phyloP scores from a whole-genome alignment of 35 echinoderm and acorn worm genomes.

The Amphiura filiformis region DNA sequence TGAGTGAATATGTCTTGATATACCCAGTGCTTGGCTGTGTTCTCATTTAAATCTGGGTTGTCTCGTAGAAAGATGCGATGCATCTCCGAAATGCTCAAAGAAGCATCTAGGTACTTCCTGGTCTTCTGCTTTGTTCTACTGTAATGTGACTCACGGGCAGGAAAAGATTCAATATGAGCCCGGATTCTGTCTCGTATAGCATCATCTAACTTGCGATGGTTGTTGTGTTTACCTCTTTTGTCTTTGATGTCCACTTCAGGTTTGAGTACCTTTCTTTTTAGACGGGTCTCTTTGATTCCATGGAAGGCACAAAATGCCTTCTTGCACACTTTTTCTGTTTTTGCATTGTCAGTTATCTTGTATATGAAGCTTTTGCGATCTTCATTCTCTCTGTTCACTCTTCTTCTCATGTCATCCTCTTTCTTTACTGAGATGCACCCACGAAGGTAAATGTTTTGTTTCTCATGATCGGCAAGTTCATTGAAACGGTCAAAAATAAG shows the following conservation, averaged over 20 bases:
- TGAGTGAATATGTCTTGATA: conserved; percentile 24
- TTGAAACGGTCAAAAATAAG: not conserved
- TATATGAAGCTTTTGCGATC: not conserved
- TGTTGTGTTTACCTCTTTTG: not conserved
- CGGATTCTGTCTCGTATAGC: not conserved
- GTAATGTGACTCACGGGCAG: conserved; percentile 12
- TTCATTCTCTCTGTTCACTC: not conserved
- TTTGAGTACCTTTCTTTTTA: conserved; percentile 23
- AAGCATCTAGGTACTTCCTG: conserved; percentile 18
- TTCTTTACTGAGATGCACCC: not conserved
- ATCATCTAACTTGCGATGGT: conserved; percentile 17
- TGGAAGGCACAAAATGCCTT: not conserved
- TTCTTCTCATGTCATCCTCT: not conserved
- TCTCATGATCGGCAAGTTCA: conserved; percentile 12
- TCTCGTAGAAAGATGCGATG: conserved; percentile 12
- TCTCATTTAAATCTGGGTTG: conserved; percentile 13
- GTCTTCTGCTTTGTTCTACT: not conserved
- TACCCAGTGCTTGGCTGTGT: conserved; percentile 17
- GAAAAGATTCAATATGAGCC: not conserved
- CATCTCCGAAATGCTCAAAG: conserved; percentile 12
- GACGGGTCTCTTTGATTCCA: conserved; percentile 14
- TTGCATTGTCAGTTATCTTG: not conserved
- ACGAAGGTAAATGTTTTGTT: conserved; percentile 22
- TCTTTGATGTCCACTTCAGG: too few relatives aligned
- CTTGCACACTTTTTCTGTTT: not conserved